Evolutionary conservation across 2,113 vertebrate species (phyloP).

Genomic region (Ictidomys tridecemlineatus): DNA sequence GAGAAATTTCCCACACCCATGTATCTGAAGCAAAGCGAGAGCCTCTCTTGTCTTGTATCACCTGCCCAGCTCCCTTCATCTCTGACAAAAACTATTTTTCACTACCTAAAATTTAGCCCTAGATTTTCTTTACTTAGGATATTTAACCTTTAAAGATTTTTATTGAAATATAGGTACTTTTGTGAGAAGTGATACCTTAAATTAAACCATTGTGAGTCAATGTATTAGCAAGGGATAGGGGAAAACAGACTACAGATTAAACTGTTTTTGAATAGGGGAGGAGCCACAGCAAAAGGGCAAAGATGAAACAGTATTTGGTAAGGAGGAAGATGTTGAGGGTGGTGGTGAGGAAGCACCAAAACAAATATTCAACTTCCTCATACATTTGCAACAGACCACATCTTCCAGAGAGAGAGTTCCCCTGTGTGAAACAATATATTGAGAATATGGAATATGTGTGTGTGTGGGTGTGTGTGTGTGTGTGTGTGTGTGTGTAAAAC

Average conservation of each 20-base stretch:
- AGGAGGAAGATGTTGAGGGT: background rate
- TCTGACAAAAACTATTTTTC: background rate
- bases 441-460: background rate
- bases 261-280: background rate
- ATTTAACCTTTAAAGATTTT: background rate
- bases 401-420: background rate
- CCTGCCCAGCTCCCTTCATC: background rate
- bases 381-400: background rate
- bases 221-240: background rate
- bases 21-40: background rate
- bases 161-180: conserved; percentile 9
- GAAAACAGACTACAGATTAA: background rate
- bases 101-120: background rate
- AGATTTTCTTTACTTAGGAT: background rate
- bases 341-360: background rate
- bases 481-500: too few species aligned
- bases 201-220: too few species aligned
- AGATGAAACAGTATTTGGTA: background rate
- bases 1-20: background rate
- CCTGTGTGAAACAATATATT: background rate
- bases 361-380: background rate
- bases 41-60: background rate
- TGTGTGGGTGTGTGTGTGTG: too few species aligned
- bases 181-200: background rate
- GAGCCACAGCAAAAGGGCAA: background rate